Base-by-base conservation (phyloP, 2,888 invertebrate genomes). In the Apocheima hispidaria region DNA sequence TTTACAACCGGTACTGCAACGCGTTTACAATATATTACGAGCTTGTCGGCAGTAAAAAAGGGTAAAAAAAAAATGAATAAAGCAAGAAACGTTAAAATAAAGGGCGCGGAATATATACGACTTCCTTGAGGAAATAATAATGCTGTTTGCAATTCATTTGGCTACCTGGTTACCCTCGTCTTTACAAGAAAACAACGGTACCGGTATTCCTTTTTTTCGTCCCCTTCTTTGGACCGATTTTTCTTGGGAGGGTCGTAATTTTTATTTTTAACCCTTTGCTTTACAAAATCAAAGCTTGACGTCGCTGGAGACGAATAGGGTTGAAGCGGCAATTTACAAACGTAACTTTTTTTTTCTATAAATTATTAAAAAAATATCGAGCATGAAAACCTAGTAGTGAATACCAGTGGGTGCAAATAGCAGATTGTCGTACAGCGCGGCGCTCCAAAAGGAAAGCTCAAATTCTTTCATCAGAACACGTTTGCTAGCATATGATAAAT, bases 81-180 rank as follows among this genome's bases (percentile, higher is more conserved):
- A 87, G 83, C 85, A 87, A 84, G 79, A 89, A 89, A 89, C 84
- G 89, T 85, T 91, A 91, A 92, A 92, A 91, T 90, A 92, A 91
- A 92, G 83, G 86, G 82, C 82, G 82, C 75, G 83, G 89, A 89
- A 92, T 93, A 93, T 92, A 90, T 93, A 93, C 88, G 93, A 92
- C 93, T 93, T 93, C 93, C 93, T 88, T 76, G 77, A 92, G 92
- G 92, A 92, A 93, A 93, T 93, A 93, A 93, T 93, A 93, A 93
- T 91, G 89, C 92, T 93, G 93, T 93, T 93, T 93, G 92, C 93
- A 93, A 93, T 93, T 93, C 93, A 93, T 93, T 93, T 93, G 80
- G 83, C 88, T 92, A 92, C 92, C 92, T 92, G 92, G 87, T 84
- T 84, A 88, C 90, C 89, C 89, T 78, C 82, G 83, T 81, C 84